phyloP scores from a whole-genome alignment of 2,797 vertebrate species.

The Balearica regulorum region DNA sequence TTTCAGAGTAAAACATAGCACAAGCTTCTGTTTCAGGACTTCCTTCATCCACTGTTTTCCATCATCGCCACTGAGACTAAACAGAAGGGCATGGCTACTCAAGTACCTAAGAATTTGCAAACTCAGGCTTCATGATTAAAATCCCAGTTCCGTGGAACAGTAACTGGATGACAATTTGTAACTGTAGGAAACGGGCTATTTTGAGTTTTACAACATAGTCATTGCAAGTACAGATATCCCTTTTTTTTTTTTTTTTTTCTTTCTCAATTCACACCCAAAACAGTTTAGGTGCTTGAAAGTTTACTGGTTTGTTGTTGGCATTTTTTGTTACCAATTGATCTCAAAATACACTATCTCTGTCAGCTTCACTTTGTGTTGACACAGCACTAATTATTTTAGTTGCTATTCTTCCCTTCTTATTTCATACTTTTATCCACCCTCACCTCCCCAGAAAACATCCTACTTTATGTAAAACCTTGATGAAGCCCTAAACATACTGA shows the following conservation, averaged over 20 bases:
- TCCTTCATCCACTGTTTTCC: not conserved
- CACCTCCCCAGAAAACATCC: not conserved
- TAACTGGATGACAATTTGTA: not conserved
- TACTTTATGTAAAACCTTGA: not conserved
- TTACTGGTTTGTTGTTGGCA: not conserved
- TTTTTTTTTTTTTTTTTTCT: not conserved
- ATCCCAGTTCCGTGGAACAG: not conserved
- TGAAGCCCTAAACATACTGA: not conserved
- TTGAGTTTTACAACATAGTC: not conserved
- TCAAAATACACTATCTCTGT: not conserved
- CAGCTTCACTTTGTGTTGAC: not conserved
- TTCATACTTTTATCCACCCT: not conserved
- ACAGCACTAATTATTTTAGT: not conserved
- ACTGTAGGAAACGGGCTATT: not conserved
- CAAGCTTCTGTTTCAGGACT: not conserved
- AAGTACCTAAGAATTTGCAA: not conserved
- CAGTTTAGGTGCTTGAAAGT: not conserved
- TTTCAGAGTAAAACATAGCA: not conserved
- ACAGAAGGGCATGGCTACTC: not conserved
- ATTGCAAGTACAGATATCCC: not conserved
- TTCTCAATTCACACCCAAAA: not conserved
- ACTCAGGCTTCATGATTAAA: not conserved
- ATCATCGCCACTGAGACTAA: not conserved
- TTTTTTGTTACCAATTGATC: not conserved
- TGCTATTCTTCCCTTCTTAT: not conserved